Evolutionary conservation across 2,113 vertebrate genomes (phyloP).

Genomic region (Rissa tridactyla): DNA sequence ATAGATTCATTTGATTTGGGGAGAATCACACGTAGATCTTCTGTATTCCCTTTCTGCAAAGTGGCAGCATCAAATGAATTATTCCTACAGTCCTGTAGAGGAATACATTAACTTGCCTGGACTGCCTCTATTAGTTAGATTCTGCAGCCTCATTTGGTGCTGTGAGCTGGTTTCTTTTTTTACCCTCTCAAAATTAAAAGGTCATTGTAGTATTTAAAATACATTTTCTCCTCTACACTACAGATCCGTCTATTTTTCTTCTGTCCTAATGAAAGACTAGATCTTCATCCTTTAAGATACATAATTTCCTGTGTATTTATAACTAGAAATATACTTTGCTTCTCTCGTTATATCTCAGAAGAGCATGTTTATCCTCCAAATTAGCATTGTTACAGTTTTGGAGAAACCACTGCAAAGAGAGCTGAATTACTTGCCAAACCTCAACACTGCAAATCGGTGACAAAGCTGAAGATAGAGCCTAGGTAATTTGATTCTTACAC

Average conservation of each 20-base stretch:
- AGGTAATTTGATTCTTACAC: not conserved
- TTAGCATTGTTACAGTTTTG: not conserved
- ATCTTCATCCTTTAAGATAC: not conserved
- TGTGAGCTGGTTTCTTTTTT: not conserved
- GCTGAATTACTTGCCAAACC: not conserved
- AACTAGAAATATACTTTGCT: not conserved
- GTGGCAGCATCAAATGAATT: constrained; percentile 6
- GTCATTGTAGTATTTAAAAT: constrained; percentile 36
- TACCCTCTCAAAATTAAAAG: not conserved
- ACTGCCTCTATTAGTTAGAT: not conserved
- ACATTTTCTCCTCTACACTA: not conserved
- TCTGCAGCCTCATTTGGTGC: not conserved
- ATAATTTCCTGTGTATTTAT: not conserved
- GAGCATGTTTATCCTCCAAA: not conserved
- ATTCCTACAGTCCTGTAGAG: not conserved
- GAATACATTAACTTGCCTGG: not conserved
- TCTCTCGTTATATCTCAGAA: not conserved
- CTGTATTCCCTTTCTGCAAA: not conserved
- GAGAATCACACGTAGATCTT: not conserved
- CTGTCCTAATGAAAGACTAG: not conserved
- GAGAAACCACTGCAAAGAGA: not conserved
- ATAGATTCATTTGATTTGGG: not conserved
- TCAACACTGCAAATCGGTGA: not conserved
- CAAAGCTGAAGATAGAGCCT: not conserved
- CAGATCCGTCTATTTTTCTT: not conserved